These are phyloP conservation scores for Erpornis zantholeuca DNA, from an alignment of 2,113 vertebrate genomes.

Conservation along the genomic window DNA sequence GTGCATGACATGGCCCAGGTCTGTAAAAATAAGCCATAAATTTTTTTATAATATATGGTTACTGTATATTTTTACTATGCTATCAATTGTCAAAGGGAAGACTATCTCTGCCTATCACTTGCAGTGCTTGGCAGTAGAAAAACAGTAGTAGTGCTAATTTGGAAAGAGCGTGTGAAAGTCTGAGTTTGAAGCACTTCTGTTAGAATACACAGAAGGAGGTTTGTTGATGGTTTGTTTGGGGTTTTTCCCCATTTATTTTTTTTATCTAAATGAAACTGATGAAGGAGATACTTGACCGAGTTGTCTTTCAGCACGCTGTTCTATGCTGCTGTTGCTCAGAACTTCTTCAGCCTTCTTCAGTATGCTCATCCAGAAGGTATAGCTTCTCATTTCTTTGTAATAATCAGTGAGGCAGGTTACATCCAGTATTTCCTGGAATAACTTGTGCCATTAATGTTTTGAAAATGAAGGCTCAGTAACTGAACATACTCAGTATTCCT, in stretches of 20 bases:
- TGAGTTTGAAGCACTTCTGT: neutral
- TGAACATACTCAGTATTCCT: neutral
- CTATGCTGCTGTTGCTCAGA: neutral
- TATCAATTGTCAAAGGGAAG: neutral
- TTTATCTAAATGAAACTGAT: neutral
- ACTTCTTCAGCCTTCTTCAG: neutral
- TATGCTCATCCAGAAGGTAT: neutral
- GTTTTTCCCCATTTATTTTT: neutral
- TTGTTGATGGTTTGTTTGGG: neutral
- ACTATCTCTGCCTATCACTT: neutral
- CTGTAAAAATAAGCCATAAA: neutral
- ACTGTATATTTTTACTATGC: neutral
- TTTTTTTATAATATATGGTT: neutral
- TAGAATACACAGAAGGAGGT: neutral
- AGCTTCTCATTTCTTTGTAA: neutral
- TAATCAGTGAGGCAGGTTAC: neutral
- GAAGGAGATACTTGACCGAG: neutral
- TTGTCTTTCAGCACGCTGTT: neutral
- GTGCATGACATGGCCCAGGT: neutral
- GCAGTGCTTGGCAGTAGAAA: neutral
- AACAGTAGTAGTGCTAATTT: neutral
- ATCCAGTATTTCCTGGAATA: neutral
- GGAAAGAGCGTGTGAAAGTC: neutral
- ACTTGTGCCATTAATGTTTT: neutral
- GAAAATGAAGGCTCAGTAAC: neutral